A percentile compares a stretch with the other conserved stretches of the same genome.
phyloP scores from a whole-genome alignment of 2,888 invertebrate species.

The Chaitophorus viminalis region DNA sequence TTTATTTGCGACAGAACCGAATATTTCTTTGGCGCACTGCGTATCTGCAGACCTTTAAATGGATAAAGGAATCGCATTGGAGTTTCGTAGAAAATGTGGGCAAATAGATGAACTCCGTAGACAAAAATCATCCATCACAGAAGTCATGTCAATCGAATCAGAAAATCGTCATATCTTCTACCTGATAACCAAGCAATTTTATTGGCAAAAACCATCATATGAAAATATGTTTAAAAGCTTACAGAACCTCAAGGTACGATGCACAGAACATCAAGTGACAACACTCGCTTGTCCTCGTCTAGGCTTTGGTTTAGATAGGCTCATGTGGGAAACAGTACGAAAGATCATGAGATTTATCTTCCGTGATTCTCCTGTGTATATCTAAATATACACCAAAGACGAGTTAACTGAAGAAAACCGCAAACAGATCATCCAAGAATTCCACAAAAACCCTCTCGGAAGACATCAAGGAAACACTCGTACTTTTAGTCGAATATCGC shows the following conservation, averaged over 20 bases:
- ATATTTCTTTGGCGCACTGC: background rate
- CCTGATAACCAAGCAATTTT: background rate
- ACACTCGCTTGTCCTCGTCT: background rate
- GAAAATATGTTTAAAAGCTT: background rate
- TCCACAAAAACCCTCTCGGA: no score
- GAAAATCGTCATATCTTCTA: background rate
- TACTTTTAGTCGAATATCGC: no score
- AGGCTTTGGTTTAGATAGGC: no score
- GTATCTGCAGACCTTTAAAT: background rate
- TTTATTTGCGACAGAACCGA: background rate
- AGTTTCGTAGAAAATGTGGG: background rate
- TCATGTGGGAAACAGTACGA: no score
- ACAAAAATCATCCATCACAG: background rate
- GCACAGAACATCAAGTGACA: background rate
- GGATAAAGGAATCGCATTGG: background rate
- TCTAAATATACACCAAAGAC: no score
- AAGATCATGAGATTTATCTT: no score
- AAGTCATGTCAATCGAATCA: background rate
- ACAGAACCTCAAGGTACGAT: background rate
- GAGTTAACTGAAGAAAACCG: no score
- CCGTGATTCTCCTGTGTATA: no score
- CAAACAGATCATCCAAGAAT: no score
- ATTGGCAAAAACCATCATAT: background rate
- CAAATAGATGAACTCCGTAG: background rate
- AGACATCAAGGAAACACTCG: no score